Percentiles rank a stretch among this genome's conserved stretches.
Evolutionary conservation across 2,113 vertebrate species (phyloP).

Genomic region (Plecotus auritus): DNA sequence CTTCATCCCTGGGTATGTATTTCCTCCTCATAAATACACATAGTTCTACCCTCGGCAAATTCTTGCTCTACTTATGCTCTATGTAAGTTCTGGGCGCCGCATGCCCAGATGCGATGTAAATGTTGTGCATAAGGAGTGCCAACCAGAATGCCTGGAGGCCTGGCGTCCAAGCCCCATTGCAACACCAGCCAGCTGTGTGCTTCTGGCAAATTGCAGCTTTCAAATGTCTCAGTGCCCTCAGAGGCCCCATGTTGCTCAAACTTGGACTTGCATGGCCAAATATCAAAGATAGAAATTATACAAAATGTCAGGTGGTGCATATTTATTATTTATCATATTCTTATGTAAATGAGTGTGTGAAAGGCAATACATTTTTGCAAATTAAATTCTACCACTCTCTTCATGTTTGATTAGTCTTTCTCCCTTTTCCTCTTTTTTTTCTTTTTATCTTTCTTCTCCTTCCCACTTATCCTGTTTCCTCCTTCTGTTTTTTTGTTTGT

Average conservation of each 20-base stretch:
- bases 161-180: background rate
- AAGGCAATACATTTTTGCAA: background rate
- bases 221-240: constrained; percentile 16
- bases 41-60: background rate
- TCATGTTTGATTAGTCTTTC: background rate
- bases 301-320: background rate
- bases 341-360: background rate
- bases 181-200: constrained; percentile 10
- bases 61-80: background rate
- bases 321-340: background rate
- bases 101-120: background rate
- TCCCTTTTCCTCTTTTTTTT: background rate
- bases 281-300: background rate
- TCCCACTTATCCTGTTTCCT: background rate
- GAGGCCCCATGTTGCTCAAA: background rate
- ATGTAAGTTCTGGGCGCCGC: background rate
- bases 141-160: background rate
- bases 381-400: background rate
- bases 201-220: background rate
- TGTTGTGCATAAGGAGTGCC: background rate
- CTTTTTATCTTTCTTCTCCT: background rate
- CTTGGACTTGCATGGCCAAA: background rate
- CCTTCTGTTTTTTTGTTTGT: background rate
- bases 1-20: background rate
- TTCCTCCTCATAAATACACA: background rate